Evolutionary conservation across 1,140 invertebrate genomes (phyloP).

Genomic region (Aethina tumida): DNA sequence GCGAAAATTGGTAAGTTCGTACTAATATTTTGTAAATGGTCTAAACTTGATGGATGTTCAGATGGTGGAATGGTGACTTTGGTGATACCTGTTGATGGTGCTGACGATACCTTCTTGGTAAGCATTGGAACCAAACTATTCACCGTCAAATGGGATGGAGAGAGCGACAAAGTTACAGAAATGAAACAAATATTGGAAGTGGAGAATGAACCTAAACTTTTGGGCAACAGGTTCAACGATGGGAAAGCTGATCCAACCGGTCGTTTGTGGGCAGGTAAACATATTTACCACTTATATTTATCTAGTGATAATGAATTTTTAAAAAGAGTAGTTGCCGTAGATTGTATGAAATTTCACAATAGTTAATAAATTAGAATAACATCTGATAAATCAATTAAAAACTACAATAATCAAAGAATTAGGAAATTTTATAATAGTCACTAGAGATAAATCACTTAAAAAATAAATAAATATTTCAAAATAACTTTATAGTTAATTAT

Average conservation of each 20-base stretch:
- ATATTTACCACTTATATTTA: too few species aligned
- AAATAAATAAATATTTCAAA: background rate
- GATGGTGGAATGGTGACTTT: conserved; percentile 37
- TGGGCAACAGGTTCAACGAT: conserved; percentile 65
- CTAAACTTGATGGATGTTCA: too few species aligned
- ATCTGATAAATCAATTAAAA: too few species aligned
- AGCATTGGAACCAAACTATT: conserved; percentile 47
- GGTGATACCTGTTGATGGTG: conserved; percentile 54
- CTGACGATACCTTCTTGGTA: conserved; percentile 48
- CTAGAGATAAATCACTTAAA: too few species aligned
- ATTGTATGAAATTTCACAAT: too few species aligned
- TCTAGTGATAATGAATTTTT: too few species aligned
- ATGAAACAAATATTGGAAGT: conserved; percentile 17
- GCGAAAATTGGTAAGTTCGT: conserved; percentile 22
- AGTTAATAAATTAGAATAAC: too few species aligned
- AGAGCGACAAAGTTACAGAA: conserved; percentile 14
- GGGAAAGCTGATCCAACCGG: conserved; percentile 72
- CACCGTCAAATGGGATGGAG: conserved; percentile 53
- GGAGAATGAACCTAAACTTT: conserved; percentile 12
- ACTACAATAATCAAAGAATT: too few species aligned
- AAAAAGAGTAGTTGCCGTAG: too few species aligned
- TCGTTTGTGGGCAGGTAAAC: conserved; percentile 50
- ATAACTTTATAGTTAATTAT: background rate
- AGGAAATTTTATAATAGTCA: too few species aligned
- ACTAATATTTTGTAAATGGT: too few species aligned